Evolutionary conservation across 2,113 vertebrate species (phyloP).

Genomic region (Daubentonia madagascariensis): DNA sequence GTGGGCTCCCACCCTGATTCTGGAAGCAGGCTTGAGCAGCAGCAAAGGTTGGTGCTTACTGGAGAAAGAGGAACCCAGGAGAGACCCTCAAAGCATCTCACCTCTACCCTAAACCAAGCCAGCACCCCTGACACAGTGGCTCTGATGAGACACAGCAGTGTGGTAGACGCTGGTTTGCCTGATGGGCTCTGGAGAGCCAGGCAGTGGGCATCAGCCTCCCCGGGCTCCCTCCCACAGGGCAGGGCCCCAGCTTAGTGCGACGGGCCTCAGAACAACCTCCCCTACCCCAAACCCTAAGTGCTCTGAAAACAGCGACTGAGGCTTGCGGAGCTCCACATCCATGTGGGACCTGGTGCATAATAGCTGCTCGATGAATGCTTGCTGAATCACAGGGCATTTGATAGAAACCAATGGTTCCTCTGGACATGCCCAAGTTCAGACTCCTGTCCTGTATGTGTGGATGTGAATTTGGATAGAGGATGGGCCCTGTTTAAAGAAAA

Average conservation of each 20-base stretch:
- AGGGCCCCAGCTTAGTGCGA: background rate
- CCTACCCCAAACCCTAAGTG: no score
- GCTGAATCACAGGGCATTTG: background rate
- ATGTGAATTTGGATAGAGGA: background rate
- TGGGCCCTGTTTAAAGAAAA: background rate
- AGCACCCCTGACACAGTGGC: background rate
- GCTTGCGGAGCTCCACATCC: background rate
- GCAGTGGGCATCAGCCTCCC: background rate
- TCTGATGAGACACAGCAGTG: background rate
- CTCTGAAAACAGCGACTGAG: background rate
- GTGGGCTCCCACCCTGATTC: background rate
- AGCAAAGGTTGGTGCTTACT: background rate
- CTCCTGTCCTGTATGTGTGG: background rate
- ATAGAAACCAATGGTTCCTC: background rate
- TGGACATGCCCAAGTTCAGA: background rate
- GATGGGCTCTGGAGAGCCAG: background rate
- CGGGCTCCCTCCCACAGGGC: background rate
- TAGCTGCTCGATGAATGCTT: background rate
- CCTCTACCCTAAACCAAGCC: no score
- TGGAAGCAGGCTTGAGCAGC: background rate
- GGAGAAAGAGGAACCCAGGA: background rate
- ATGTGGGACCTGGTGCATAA: fast-evolving
- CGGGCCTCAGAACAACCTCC: background rate
- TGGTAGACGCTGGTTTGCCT: background rate
- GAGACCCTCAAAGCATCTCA: background rate